Evolutionary conservation across 2,888 invertebrate genomes (phyloP), one percentile per base, ranked within the genome.

Genomic region (Tenthredo amoena): DNA sequence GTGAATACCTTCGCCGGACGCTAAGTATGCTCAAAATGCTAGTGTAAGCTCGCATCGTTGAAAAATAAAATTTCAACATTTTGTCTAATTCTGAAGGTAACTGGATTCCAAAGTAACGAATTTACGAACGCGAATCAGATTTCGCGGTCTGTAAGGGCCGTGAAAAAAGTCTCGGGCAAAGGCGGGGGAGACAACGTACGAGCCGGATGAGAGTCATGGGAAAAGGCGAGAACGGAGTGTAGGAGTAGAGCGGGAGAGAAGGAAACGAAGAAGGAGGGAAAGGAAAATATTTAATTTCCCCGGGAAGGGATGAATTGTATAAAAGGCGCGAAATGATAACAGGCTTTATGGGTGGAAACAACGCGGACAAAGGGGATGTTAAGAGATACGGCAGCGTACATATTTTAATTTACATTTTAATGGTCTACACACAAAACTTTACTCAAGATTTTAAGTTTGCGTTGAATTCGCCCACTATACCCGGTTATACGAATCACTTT

Each of bases 281-380:
- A 34, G 47, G 40, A 83, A 86, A 88, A 88, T 89, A 90, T 89
- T 90, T 89, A 90, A 90, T 90, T 90, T 88, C 87, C 86, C 86
- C 77, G 40, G 68, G 47, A 21, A 77, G 76, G 85, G 47, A 50
- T 79, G 85, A 85, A 85, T 85, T 85, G 79, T 85, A 85, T 79
- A 85, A 85, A 85, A 77, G 85, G 85, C 65, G 85, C 74, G 85
- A 85, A 89, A 88, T 85, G 87, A 89, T 90, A 89, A 89, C 87
- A 87, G 71, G 77, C 86, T 84, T 71, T 77, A 76, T 86, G 79
- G 81, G 71, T 81, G 65, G 85, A 77, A 77, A 79, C 85, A 77
- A 76, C 65, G 65, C 47, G 85, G 85, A 85, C 79, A 85, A 84
- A 84, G 50, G 85, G 71, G 85, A 86, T 85, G 84, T 87, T 86